Conservation (phyloP, 1,140 invertebrate genomes). For the Monomorium pharaonis region DNA sequence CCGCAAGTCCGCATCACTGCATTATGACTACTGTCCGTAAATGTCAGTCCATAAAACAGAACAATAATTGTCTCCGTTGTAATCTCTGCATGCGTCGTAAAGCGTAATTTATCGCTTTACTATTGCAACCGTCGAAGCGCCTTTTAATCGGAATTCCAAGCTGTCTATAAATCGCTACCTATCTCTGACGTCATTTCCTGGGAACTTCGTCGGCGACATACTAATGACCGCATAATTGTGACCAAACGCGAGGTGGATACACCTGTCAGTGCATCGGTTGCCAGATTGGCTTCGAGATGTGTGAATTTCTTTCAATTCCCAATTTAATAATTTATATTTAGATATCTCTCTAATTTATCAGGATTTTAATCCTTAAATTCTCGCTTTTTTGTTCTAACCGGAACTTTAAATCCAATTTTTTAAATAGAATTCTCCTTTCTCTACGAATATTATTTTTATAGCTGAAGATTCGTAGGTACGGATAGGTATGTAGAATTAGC, state of each 20-base stretch:
- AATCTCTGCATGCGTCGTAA: not conserved
- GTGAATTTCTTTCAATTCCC: conserved; percentile 32
- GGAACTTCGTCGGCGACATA: conserved; percentile 66
- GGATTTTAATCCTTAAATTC: not conserved
- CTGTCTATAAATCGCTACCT: conserved; percentile 68
- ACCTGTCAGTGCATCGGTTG: conserved; percentile 24
- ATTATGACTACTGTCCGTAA: conserved; percentile 9
- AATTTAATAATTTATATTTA: conserved; percentile 37
- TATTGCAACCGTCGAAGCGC: conserved; percentile 33
- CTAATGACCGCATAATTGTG: conserved; percentile 71
- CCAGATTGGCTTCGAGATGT: conserved; percentile 14
- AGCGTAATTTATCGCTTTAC: not conserved
- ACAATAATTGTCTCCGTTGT: conserved; percentile 25
- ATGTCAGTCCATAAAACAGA: conserved; percentile 22
- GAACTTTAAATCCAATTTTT: not conserved
- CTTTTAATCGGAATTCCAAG: conserved; percentile 65
- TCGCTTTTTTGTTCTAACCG: not conserved
- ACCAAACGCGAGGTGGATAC: conserved; percentile 41
- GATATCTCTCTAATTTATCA: not conserved
- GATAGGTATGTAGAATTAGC: too few relatives aligned
- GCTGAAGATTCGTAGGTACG: not conserved
- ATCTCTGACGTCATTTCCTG: conserved; percentile 75
- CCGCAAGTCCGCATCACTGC: not conserved
- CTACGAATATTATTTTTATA: not conserved
- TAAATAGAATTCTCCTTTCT: not conserved